Conservation (phyloP, 2,888 invertebrate species). For the Dryocosmus kuriphilus region DNA sequence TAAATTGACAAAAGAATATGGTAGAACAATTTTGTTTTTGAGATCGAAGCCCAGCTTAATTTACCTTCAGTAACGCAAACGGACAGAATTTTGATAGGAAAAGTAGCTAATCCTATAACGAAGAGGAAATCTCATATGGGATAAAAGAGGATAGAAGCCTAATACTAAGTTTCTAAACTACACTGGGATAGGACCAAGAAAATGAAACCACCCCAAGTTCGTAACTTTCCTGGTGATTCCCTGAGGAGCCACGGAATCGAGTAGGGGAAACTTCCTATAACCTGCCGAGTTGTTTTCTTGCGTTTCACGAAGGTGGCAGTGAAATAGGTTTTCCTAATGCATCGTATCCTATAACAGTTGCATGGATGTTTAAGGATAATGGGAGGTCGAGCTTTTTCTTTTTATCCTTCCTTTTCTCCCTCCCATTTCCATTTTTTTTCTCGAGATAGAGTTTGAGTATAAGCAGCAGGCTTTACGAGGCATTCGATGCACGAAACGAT, state of each 20-base stretch:
- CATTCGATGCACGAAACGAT: slow-evolving; percentile 57
- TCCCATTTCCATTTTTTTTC: slow-evolving; percentile 46
- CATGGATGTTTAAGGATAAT: slow-evolving; percentile 20
- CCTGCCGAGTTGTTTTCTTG: slow-evolving; percentile 36
- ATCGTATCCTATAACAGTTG: slow-evolving; percentile 30
- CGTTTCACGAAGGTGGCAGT: slow-evolving; percentile 31
- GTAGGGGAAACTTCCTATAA: slow-evolving; percentile 26
- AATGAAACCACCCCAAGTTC: slow-evolving; percentile 58
- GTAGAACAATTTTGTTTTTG: too few species aligned
- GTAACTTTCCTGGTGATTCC: slow-evolving; percentile 69
- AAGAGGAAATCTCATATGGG: slow-evolving; percentile 60
- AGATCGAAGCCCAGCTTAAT: slow-evolving; percentile 10
- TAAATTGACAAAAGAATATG: too few species aligned
- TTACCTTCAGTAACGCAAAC: slow-evolving; percentile 24
- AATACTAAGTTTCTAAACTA: slow-evolving; percentile 34
- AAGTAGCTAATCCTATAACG: slow-evolving; percentile 72
- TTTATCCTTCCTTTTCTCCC: slow-evolving; percentile 39
- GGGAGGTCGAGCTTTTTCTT: slow-evolving; percentile 25
- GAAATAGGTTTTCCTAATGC: slow-evolving; percentile 47
- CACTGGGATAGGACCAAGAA: slow-evolving; percentile 38
- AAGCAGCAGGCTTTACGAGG: slow-evolving; percentile 50
- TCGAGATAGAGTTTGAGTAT: slow-evolving; percentile 45
- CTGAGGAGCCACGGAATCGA: slow-evolving; percentile 56
- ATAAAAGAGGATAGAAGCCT: slow-evolving; percentile 43
- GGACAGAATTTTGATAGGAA: slow-evolving; percentile 49